phyloP scores from a whole-genome alignment of 2,113 vertebrate species.

The Engystomops pustulosus region DNA sequence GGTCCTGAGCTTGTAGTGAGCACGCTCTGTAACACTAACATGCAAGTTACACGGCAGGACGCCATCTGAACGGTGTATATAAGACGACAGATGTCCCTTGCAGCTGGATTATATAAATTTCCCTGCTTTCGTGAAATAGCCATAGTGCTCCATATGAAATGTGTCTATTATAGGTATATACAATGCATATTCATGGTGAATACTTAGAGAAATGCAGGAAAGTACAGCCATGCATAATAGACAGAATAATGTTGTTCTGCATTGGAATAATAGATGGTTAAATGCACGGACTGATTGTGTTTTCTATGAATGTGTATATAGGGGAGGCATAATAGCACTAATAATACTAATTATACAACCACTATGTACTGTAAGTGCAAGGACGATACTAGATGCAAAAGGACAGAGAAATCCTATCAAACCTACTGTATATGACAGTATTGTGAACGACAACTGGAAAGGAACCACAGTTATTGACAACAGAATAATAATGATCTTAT shows the following conservation, averaged over 20 bases:
- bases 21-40: neutral
- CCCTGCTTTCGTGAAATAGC: slow-evolving; percentile 1
- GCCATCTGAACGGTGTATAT: neutral
- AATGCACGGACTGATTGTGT: neutral
- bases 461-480: too few species aligned
- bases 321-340: neutral
- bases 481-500: too few species aligned
- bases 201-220: neutral
- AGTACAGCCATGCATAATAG: neutral
- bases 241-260: neutral
- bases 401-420: neutral
- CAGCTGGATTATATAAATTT: slow-evolving; percentile 39
- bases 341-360: neutral
- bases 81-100: slow-evolving; percentile 26
- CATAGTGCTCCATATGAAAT: slow-evolving; percentile 1
- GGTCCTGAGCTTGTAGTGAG: neutral
- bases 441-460: neutral
- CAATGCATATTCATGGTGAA: neutral
- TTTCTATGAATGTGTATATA: neutral
- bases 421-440: neutral
- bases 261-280: neutral
- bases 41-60: neutral
- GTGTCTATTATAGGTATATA: neutral
- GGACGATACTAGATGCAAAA: neutral
- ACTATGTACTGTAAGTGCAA: neutral